Base-by-base conservation (phyloP, 2,888 invertebrate species). In the Tridacna crocea region DNA sequence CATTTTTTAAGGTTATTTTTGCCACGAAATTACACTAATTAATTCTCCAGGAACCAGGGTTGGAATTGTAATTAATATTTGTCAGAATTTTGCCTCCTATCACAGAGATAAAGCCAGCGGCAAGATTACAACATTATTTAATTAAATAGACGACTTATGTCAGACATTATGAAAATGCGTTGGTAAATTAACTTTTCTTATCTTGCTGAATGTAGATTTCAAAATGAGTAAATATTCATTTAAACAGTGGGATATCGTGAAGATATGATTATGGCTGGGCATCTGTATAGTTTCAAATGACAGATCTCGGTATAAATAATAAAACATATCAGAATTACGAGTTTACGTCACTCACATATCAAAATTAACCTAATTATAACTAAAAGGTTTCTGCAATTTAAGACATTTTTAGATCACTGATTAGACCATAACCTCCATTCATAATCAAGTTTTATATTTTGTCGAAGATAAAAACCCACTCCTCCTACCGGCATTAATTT, bases 321-420 rank as follows among this genome's bases (percentile, higher is more conserved):
- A 83, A 79, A 80, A 80, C 72, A 84, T 87, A 84, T 87, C 83
- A 78, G 86, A 80, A 82, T 84, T 87, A 82, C 77, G 82, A 79
- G 76, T 77, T 82, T 72, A 75, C 81, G 82, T 87, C 86, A 84
- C 75, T 77, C 74, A 47, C 84, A 84, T 87, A 87, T 87, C 86
- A 87, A 82, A 87, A 87, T 87, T 87, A 87, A 87, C 86, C 82
- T 80, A 87, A 87, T 87, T 87, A 87, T 82, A 63, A 73, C 86
- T 87, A 87, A 87, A 87, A 87, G 86, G 84, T 87, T 87, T 87
- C 81, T 58, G 80, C 86, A 84, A 84, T 87, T 84, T 75, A 77
- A 82, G 82, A 77, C 80, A 74, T 82, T 83, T 87, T 86, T 78
- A 87, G 86, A 87, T 84, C 61, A 58, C 68, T 84, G 86, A 87